Base-by-base conservation (phyloP, 2,797 vertebrate genomes). In the Argya squamiceps region DNA sequence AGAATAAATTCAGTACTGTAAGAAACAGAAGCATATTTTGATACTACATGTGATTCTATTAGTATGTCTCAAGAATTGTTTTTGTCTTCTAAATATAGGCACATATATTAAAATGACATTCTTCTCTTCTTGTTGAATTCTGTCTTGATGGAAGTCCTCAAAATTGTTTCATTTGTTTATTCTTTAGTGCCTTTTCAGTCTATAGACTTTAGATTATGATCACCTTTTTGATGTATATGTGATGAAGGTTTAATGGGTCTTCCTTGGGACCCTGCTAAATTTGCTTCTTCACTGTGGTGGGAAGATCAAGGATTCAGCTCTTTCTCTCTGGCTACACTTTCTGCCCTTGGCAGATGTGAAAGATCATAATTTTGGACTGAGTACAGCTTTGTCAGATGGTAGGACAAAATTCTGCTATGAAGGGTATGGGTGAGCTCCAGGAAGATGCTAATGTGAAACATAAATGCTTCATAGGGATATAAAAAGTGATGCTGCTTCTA, bases 321-420 rank as follows among this genome's bases (percentile, higher is more conserved):
- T 52, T 92, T 76, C 22, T 68, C 44, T 84, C 53, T 90, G 46
- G 47, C 73, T 56, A 44, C 9, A 15, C 15, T 78, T 84, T 56
- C 65, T 92, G 74, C 77, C 70, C 23, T 82, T 84, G 74, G 74
- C 93, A 94, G 90, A 89, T 75, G 83, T 80, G 59, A 84, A 84
- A 90, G 52, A 76, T 79, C 30, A 27, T 70, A 65, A 69, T 87
- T 74, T 92, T 94, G 92, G 90, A 76, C 36, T 34, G 36, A 91
- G n/a, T 81, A 87, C 74, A 96, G 63, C n/a, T 87, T 86, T 90
- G 83, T 96, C 95, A 96, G 93, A 96, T 93, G 93, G 83, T 10
- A 10, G 56, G 85, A 89, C 59, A 74, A 76, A 92, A 81, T 88
- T 95, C 67, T 52, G 39, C 47, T 49, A 12, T 79, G 88, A 87